Evolutionary conservation across 2,797 vertebrate species (phyloP), one percentile per base, ranked within the genome.

Genomic region (Syngnathus acus): DNA sequence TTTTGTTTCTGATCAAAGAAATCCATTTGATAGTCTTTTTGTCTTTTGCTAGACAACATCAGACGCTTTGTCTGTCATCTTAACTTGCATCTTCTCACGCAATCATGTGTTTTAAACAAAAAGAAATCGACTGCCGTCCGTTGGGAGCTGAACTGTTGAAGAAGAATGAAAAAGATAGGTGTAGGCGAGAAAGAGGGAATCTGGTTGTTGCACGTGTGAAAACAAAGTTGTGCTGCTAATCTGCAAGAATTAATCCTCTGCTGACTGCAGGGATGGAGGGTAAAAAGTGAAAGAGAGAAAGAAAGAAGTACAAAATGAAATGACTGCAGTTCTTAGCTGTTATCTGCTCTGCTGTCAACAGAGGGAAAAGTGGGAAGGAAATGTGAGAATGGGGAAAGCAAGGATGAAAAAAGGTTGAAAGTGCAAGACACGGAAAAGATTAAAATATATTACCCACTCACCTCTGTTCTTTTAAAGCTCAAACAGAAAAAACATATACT

Each of bases 61-160:
- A 69, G 68, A 75, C 72, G 72, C 78, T 78, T 77, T 67, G 69
- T 64, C 72, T 80, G 78, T 77, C 77, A 72, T 76, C 69, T 72
- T 73, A 80, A 72, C 65, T 43, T 37, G 61, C 68, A 74, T 72
- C 7, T 47, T 51, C 67, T 73, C 9, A 64, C 48, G 8, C 19
- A 51, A 51, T 21, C 9, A 9, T 21, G 48, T n/a, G 48, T 9
- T n/a, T 14, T 45, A 14, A 45, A 26, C 21, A 60, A 60, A 70
- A 68, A 43, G 8, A 51, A 9, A 51, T 10, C 4, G 50, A 51
- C n/a, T 51, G 19, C 48, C 9, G n/a, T 21, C 50, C 10, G 19
- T 51, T 51, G n/a, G 9, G 50, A 51, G 8, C 19, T 9, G 50
- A 21, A 14, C 14, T 57, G 54, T 16, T 57, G 54, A 32, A 57